Evolutionary conservation across 2,113 vertebrate genomes (phyloP).

Genomic region (Campylomormyrus tamandua): DNA sequence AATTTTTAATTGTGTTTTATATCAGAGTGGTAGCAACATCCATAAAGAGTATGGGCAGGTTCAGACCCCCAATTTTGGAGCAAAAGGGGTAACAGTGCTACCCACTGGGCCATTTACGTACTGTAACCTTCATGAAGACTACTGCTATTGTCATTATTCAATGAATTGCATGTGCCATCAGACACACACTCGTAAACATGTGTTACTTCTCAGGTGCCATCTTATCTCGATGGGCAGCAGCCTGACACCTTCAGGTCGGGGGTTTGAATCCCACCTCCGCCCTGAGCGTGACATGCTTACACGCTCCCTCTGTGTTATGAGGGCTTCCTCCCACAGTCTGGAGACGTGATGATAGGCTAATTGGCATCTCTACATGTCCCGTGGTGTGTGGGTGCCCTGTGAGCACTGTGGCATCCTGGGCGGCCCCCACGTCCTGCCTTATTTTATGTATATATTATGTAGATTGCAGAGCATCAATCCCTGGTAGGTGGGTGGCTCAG

Average conservation of each 20-base stretch:
- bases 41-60: neutral
- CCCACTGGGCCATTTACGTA: neutral
- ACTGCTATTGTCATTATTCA: neutral
- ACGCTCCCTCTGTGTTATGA: neutral
- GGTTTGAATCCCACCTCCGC: neutral
- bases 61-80: neutral
- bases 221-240: neutral
- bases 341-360: neutral
- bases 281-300: neutral
- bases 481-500: neutral
- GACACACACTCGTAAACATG: neutral
- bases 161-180: neutral
- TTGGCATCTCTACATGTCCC: neutral
- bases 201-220: neutral
- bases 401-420: neutral
- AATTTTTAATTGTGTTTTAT: neutral
- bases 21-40: neutral
- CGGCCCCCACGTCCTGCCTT: neutral
- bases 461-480: neutral
- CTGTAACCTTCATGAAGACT: neutral
- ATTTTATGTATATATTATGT: conserved; percentile 3
- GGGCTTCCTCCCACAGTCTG: neutral
- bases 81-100: neutral
- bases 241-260: neutral
- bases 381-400: neutral